A percentile compares a stretch with the other conserved stretches of the same genome.
Evolutionary conservation across 2,797 vertebrate species (phyloP).

Genomic region (Cottoperca gobio): DNA sequence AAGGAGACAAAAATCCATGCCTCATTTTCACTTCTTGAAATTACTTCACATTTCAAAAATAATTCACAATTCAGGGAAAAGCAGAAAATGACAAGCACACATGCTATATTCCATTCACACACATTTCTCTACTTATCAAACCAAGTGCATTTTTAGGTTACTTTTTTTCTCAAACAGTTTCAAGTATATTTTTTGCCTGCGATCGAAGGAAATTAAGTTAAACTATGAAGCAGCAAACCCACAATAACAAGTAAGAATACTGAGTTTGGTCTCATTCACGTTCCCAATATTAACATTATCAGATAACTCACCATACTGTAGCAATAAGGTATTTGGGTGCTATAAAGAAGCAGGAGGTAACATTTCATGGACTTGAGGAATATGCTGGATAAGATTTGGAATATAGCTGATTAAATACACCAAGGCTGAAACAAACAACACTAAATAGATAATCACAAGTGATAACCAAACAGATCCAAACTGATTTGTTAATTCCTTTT

Average conservation of each 20-base stretch:
- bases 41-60: constrained; percentile 85
- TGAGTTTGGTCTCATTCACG: constrained; percentile 86
- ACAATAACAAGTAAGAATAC: constrained; percentile 84
- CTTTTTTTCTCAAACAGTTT: constrained; percentile 77
- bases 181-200: constrained; percentile 83
- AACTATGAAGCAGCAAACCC: constrained; percentile 85
- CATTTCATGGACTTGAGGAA: constrained; percentile 84
- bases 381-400: constrained; percentile 86
- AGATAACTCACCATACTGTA: constrained; percentile 81
- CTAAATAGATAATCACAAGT: constrained; percentile 79
- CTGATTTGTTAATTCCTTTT: constrained; percentile 56
- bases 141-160: constrained; percentile 82
- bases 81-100: constrained; percentile 84
- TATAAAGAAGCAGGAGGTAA: constrained; percentile 86
- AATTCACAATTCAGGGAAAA: constrained; percentile 82
- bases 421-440: constrained; percentile 85
- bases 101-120: constrained; percentile 85
- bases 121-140: constrained; percentile 77
- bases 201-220: constrained; percentile 74
- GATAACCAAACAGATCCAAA: constrained; percentile 74
- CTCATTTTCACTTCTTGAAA: constrained; percentile 79
- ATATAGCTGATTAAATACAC: constrained; percentile 87
- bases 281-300: constrained; percentile 79
- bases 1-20: constrained; percentile 79
- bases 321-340: constrained; percentile 85